These are phyloP conservation scores for Rhinolophus sinicus DNA, from an alignment of 2,113 vertebrate species.

Conservation along the genomic window DNA sequence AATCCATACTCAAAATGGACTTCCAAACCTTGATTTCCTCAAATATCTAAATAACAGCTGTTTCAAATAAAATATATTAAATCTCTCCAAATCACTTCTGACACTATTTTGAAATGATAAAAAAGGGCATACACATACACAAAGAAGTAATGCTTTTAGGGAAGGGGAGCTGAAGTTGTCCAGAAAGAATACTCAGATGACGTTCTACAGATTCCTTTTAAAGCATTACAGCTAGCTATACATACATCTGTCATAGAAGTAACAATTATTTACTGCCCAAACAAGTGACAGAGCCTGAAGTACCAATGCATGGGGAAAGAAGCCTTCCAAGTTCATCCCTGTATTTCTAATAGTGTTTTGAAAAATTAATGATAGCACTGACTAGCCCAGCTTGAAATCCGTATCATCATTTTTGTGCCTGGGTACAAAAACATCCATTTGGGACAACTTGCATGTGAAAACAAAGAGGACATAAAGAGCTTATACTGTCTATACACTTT, in stretches of 20 bases:
- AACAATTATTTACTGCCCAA: neutral
- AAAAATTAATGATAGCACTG: neutral
- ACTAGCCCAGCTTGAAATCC: neutral
- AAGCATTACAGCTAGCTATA: neutral
- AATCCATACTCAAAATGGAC: neutral
- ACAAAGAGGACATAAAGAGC: neutral
- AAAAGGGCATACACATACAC: neutral
- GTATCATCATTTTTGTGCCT: neutral
- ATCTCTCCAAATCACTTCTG: slow-evolving; percentile 28
- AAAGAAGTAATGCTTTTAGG: neutral
- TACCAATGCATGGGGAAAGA: neutral
- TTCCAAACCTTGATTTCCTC: neutral
- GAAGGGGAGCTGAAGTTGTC: neutral
- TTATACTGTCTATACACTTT: neutral
- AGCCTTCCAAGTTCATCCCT: neutral
- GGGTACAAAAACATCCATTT: neutral
- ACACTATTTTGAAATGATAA: slow-evolving; percentile 29
- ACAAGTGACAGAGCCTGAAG: neutral
- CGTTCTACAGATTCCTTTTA: neutral
- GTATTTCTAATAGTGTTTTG: neutral
- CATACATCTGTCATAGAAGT: neutral
- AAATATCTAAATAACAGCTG: neutral
- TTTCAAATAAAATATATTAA: slow-evolving; percentile 10
- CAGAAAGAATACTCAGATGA: neutral
- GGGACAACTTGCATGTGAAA: neutral